A percentile compares a stretch with the other conserved stretches of the same genome.
phyloP scores from a whole-genome alignment of 2,888 invertebrate species.

The Matsumyia berberina region DNA sequence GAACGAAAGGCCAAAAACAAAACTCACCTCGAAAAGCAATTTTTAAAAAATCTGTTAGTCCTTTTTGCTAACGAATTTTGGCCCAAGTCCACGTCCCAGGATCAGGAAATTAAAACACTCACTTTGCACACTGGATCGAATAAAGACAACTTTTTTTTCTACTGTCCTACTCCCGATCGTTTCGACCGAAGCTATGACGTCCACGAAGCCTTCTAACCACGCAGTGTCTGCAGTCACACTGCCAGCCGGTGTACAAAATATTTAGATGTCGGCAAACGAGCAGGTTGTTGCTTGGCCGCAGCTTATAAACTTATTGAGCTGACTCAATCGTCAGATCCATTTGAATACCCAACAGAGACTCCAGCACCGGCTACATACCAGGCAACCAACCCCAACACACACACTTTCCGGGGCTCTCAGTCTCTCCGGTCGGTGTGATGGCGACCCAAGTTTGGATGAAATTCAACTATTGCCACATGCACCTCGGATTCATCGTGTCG shows the following conservation, averaged over 20 bases:
- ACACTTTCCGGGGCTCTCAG: slow-evolving; percentile 51
- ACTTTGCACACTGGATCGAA: slow-evolving; percentile 16
- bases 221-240: slow-evolving; percentile 42
- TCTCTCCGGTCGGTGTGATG: slow-evolving; percentile 39
- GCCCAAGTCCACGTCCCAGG: slow-evolving; percentile 32
- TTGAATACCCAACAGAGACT: slow-evolving; percentile 75
- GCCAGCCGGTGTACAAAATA: slow-evolving; percentile 47
- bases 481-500: slow-evolving; percentile 66
- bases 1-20: not conserved
- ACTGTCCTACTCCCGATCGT: slow-evolving; percentile 19
- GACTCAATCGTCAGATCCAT: slow-evolving; percentile 74
- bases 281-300: slow-evolving; percentile 72
- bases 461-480: slow-evolving; percentile 68
- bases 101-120: slow-evolving; percentile 61
- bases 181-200: slow-evolving; percentile 39
- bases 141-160: slow-evolving; percentile 22
- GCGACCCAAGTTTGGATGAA: slow-evolving; percentile 50
- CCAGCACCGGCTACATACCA: slow-evolving; percentile 53
- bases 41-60: slow-evolving; percentile 23
- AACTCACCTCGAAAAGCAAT: slow-evolving; percentile 72
- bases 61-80: not conserved
- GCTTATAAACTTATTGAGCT: slow-evolving; percentile 73
- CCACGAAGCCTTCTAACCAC: slow-evolving; percentile 65
- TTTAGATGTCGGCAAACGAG: slow-evolving; percentile 49
- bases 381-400: slow-evolving; percentile 61